Percentiles rank a stretch among this genome's conserved stretches.
Evolutionary conservation across 2,113 vertebrate genomes (phyloP).

Genomic region (Sarotherodon lohbergeri): DNA sequence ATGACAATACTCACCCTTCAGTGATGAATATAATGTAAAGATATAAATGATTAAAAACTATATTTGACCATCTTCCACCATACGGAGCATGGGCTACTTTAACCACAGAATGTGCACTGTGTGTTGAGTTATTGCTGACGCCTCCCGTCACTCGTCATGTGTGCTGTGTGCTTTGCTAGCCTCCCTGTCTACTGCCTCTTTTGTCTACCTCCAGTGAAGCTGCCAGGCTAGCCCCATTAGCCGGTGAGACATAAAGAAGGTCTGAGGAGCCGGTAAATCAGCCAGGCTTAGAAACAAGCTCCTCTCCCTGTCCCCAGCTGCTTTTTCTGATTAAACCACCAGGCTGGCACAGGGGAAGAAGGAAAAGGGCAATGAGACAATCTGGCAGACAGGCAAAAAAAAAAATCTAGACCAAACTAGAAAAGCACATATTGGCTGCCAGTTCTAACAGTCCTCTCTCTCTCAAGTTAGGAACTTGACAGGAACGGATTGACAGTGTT

Average conservation of each 20-base stretch:
- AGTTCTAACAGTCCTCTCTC: neutral
- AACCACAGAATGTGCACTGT: neutral
- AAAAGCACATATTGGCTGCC: neutral
- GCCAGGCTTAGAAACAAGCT: constrained; percentile 25
- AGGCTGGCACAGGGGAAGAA: neutral
- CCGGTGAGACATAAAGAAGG: constrained; percentile 12
- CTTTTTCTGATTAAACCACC: constrained; percentile 47
- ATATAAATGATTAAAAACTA: neutral
- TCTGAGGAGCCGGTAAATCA: constrained; percentile 30
- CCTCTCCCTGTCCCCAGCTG: constrained; percentile 36
- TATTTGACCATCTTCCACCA: neutral
- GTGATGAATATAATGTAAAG: neutral
- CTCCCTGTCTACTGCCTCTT: neutral
- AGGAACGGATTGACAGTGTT: neutral
- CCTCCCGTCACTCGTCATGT: neutral
- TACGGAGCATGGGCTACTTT: neutral
- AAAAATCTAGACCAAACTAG: neutral
- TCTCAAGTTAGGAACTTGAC: neutral
- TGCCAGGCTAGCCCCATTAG: constrained; percentile 21
- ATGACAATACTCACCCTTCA: neutral
- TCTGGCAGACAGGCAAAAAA: neutral
- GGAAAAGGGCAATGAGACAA: neutral
- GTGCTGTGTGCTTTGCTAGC: neutral
- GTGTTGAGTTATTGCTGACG: neutral
- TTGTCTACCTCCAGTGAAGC: neutral